Percentiles rank a stretch among this genome's conserved stretches.
Evolutionary conservation across 2,888 invertebrate species (phyloP).

Genomic region (Netelia virgata): DNA sequence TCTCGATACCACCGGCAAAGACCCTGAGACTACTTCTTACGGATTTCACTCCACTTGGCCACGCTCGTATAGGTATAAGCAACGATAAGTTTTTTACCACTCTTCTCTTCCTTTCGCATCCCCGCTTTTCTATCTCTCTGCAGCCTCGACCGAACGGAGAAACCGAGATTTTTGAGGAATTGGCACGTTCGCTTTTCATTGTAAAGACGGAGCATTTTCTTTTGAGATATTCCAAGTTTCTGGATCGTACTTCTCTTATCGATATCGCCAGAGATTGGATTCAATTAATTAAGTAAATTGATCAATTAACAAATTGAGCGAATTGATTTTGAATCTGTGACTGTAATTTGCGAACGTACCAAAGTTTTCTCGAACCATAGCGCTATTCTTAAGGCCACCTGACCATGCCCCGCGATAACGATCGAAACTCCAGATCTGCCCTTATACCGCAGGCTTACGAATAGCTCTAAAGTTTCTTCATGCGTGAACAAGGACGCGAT

Average conservation of each 20-base stretch:
- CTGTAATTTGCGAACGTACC: too few species aligned
- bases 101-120: constrained; percentile 52
- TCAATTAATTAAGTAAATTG: neutral
- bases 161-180: constrained; percentile 31
- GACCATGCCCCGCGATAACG: too few species aligned
- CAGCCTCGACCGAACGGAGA: constrained; percentile 29
- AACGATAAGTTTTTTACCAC: constrained; percentile 14
- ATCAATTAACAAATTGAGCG: too few species aligned
- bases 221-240: neutral
- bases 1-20: constrained; percentile 46
- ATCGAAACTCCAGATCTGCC: too few species aligned
- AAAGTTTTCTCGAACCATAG: too few species aligned
- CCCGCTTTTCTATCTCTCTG: too few species aligned
- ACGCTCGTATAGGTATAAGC: neutral
- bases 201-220: constrained; percentile 15
- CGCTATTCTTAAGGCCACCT: too few species aligned
- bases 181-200: constrained; percentile 31
- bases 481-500: too few species aligned
- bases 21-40: constrained; percentile 27
- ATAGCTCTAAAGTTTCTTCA: too few species aligned
- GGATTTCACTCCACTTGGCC: constrained; percentile 50
- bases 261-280: neutral
- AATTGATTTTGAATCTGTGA: too few species aligned
- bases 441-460: too few species aligned
- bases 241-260: neutral